Conservation (phyloP, 2,888 invertebrate species). For the Aspidapion aeneum region DNA sequence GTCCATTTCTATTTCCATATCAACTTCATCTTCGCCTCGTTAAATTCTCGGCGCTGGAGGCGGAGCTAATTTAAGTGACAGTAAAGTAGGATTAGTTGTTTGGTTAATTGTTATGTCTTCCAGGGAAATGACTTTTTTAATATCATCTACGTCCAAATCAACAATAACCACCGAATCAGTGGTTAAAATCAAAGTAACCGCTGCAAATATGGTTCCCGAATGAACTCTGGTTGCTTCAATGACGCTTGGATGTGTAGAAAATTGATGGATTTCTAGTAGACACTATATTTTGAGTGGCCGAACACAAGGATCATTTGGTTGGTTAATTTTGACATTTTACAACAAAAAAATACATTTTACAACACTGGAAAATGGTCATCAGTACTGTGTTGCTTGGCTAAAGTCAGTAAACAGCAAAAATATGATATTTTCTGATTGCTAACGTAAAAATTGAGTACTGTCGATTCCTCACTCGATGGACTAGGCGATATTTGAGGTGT, state of each 20-base stretch:
- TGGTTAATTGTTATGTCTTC: constrained; percentile 52
- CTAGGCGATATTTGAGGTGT: constrained; percentile 32
- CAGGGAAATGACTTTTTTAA: constrained; percentile 54
- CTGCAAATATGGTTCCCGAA: constrained; percentile 49
- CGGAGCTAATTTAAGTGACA: constrained; percentile 48
- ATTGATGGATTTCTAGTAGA: too few species aligned
- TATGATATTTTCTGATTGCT: constrained; percentile 51
- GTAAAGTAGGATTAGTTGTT: constrained; percentile 51
- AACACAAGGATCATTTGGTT: too few species aligned
- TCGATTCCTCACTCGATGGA: constrained; percentile 25
- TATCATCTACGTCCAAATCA: constrained; percentile 54
- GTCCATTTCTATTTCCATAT: constrained; percentile 52
- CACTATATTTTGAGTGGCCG: too few species aligned
- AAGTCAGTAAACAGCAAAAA: constrained; percentile 51
- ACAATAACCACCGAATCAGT: constrained; percentile 56
- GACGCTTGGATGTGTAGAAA: too few species aligned
- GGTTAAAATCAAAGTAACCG: constrained; percentile 57
- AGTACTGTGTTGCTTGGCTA: constrained; percentile 53
- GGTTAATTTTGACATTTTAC: too few species aligned
- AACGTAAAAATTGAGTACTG: constrained; percentile 43
- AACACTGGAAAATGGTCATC: constrained; percentile 53
- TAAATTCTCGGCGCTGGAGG: constrained; percentile 33
- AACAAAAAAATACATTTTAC: too few species aligned
- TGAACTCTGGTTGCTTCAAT: constrained; percentile 54
- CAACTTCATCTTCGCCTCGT: constrained; percentile 35